Percentiles rank a stretch among this genome's conserved stretches.
These are phyloP conservation scores for Bothrops jararaca DNA, from an alignment of 2,113 vertebrate species.

Conservation along the genomic window DNA sequence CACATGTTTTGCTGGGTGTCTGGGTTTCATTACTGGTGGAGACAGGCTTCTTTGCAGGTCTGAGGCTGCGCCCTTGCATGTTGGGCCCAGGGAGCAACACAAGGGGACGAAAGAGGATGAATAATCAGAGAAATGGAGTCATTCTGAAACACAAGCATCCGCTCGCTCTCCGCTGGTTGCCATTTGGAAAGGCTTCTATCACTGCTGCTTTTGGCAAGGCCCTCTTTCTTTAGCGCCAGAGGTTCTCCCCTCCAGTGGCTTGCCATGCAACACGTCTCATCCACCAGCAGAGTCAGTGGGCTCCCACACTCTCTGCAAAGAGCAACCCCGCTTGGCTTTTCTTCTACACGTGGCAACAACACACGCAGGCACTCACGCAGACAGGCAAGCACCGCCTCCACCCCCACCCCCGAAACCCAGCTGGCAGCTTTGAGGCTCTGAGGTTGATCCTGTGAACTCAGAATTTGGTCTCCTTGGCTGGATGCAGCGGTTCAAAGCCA, in stretches of 20 bases:
- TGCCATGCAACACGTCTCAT: neutral
- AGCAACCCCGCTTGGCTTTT: neutral
- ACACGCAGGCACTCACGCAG: neutral
- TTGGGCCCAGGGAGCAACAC: neutral
- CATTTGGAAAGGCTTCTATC: slow-evolving; percentile 6
- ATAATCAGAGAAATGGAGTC: neutral
- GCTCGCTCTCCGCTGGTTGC: neutral
- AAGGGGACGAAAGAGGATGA: neutral
- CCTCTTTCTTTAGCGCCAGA: neutral
- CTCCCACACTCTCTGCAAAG: neutral
- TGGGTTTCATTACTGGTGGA: slow-evolving; percentile 13
- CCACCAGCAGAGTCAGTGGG: neutral
- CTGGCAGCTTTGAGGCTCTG: neutral
- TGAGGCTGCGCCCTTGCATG: neutral
- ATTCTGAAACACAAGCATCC: neutral
- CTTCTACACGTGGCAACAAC: neutral
- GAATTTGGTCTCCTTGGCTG: neutral
- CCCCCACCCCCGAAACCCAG: neutral
- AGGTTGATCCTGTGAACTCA: neutral
- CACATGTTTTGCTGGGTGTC: neutral
- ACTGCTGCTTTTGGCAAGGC: neutral
- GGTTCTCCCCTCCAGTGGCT: neutral
- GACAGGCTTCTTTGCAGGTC: neutral
- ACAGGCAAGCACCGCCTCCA: neutral
- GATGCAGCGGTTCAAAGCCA: neutral